Conservation (phyloP, 1,140 invertebrate species). For the Steinernema khuongi region DNA sequence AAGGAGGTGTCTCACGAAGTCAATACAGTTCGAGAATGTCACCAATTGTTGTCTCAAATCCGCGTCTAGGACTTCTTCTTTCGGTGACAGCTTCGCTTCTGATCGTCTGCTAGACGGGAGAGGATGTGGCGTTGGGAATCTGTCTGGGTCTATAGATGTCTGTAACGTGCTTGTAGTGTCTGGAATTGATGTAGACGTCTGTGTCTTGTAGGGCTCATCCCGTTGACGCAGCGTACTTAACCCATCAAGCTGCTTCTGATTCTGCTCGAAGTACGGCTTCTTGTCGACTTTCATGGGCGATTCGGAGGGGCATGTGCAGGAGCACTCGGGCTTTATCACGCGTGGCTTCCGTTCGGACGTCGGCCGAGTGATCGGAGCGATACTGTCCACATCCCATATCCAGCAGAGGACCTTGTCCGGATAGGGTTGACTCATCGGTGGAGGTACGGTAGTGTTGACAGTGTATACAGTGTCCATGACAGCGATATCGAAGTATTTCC, state of each 20-base stretch:
- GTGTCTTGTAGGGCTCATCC: too few species aligned
- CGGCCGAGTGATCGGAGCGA: not conserved
- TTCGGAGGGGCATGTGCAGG: not conserved
- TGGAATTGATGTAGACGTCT: too few species aligned
- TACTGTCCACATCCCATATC: not conserved
- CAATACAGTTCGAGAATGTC: too few species aligned
- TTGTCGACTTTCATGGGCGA: not conserved
- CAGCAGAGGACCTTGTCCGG: not conserved
- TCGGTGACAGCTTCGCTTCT: not conserved
- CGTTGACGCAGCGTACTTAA: too few species aligned
- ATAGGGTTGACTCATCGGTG: not conserved
- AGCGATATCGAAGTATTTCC: not conserved
- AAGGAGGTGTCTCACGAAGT: too few species aligned
- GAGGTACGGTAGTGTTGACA: conserved; percentile 1
- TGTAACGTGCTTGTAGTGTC: too few species aligned
- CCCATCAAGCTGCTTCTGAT: too few species aligned
- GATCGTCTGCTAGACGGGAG: not conserved
- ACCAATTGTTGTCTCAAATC: too few species aligned
- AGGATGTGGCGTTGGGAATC: not conserved
- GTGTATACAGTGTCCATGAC: not conserved
- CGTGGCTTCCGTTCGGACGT: not conserved
- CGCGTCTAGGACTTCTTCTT: not conserved
- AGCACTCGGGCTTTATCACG: not conserved
- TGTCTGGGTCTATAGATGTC: not conserved
- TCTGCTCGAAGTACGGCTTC: not conserved